Evolutionary conservation across 2,797 vertebrate genomes (phyloP).

Genomic region (Enteromius radiatus): DNA sequence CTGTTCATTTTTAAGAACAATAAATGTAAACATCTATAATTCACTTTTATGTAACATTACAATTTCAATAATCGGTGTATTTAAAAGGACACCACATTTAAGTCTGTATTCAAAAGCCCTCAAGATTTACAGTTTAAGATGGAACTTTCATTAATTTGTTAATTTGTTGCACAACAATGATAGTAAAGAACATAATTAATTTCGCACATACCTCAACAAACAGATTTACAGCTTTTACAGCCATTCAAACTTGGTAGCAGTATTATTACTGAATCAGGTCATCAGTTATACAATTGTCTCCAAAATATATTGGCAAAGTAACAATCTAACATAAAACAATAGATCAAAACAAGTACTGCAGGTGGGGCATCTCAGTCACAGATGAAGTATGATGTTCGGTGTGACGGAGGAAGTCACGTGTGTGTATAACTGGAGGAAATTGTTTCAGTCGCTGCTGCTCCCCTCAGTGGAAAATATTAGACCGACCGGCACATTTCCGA

Average conservation of each 20-base stretch:
- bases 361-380: slow-evolving; percentile 10
- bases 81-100: not conserved
- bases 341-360: slow-evolving; percentile 16
- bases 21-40: not conserved
- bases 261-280: not conserved
- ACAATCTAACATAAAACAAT: not conserved
- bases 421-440: slow-evolving; percentile 77
- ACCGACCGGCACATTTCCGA: slow-evolving; percentile 27
- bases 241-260: not conserved
- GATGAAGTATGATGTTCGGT: slow-evolving; percentile 18
- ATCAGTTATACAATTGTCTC: not conserved
- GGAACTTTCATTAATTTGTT: not conserved
- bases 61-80: not conserved
- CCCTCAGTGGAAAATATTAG: slow-evolving; percentile 42
- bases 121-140: not conserved
- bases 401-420: slow-evolving; percentile 76
- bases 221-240: not conserved
- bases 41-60: not conserved
- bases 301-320: not conserved
- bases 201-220: not conserved
- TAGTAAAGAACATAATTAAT: not conserved
- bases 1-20: not conserved
- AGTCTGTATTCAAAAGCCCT: not conserved
- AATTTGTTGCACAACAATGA: not conserved
- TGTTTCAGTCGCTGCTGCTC: slow-evolving; percentile 57